Base-by-base conservation (phyloP, 2,888 invertebrate species). In the Pogonocherus hispidulus region DNA sequence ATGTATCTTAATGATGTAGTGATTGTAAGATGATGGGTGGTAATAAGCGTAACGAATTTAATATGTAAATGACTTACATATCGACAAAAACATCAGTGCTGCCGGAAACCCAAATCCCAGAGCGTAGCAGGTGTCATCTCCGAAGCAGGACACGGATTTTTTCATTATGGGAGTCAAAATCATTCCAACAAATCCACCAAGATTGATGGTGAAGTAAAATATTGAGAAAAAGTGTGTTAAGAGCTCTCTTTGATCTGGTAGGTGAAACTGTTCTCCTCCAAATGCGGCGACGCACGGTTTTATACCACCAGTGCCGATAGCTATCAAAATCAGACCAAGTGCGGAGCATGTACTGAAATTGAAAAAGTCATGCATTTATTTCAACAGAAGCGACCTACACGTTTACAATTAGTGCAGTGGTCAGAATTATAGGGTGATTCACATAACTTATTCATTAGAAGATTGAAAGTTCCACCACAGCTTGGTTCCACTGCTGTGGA, bases 261-360 rank as follows among this genome's bases (percentile, higher is more conserved):
- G 83, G 9, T 87, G 87, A 79, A 94, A 94, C 87, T 94, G 95
- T 82, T 95, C 95, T 2, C 94, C 95, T 2, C 95, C 95, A 82
- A 96, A 95, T 0, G 95, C 93, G 6, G 94, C 91, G 0, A 96
- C 94, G 80, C 94, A 95, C 0, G 95, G 94, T 79, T 96, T 96
- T 72, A 95, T 94, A 0, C 94, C 94, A 6, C 95, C 95, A 0
- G 94, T 94, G 1, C 95, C 94, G 16, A 92, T 83, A 0, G 93
- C 93, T 71, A 95, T 93, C 56, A 90, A 79, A 1, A 86, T 79
- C 67, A 91, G 79, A 0, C 90, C 90, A 8, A 89, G 79, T 83
- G 88, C 87, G 6, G 90, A 90, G 37, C 88, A 86, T 5, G 84
- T 77, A 11, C 90, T 90, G 83, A 22, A 85, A 84, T 62, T 37